Evolutionary conservation across 64 coral and sea anemone genomes (phyloP), one percentile per base, ranked within the genome.

Genomic region (Pocillopora verrucosa): DNA sequence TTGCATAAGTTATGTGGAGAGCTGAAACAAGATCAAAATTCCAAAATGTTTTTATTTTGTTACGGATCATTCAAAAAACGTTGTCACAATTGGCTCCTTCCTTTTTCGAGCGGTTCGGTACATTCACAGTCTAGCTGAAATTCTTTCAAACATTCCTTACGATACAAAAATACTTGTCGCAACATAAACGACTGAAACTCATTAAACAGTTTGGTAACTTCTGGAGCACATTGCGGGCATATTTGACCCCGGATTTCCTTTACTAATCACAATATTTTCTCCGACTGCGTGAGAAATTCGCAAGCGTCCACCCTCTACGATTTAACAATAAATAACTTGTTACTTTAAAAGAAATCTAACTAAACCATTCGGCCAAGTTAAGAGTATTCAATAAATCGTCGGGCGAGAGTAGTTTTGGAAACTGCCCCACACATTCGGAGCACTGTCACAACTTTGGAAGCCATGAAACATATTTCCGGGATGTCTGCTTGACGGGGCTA

Each of bases 281-380:
- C 41, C 67, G 22, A 30, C 19, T 20, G 67, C 67, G 67, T 24
- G 67, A 20, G 67, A 70, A 70, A 77, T 19, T 22, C 41, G 14
- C 41, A 22, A 56, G 56, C 9, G 37, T 19, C 2, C 20, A 16
- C 10, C 36, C 19, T 75, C 3, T 68, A 37, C n/a, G 68, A 62
- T 67, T 64, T 64, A 9, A 36, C 80, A 83, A 45, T 85, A 85
- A 85, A 85, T 85, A 85, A 19, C 25, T 13, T 61, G 60, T 81
- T 67, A 13, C 22, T 25, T 24, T 11, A 11, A 9, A 70, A 51
- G 22, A 68, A 57, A 30, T n/a, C 82, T 85, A 85, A 85, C 68
- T 84, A 84, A 69, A 15, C 78, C 19, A 19, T 36, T 36, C 24
- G 36, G 51, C 45, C 60, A 37, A 51, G 65, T 7, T 67, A 11